A percentile compares a stretch with the other conserved stretches of the same genome.
Evolutionary conservation across 2,888 invertebrate genomes (phyloP).

Genomic region (Brassicogethes aeneus): DNA sequence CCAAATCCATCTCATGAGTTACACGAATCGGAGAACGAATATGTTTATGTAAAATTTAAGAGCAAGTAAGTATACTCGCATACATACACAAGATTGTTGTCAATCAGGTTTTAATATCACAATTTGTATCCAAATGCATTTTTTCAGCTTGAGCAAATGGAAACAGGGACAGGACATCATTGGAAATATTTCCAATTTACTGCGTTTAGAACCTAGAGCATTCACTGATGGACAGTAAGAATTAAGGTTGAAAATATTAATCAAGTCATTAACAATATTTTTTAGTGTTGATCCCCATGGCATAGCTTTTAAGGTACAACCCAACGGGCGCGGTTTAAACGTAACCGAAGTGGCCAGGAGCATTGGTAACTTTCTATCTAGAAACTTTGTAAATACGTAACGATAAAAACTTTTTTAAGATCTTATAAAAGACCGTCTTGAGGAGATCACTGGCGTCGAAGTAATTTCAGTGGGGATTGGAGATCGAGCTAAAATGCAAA

Average conservation of each 20-base stretch:
- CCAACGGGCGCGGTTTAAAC: constrained; percentile 55
- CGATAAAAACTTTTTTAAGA: constrained; percentile 37
- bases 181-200: constrained; percentile 56
- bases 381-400: constrained; percentile 29
- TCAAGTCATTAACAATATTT: constrained; percentile 18
- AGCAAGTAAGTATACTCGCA: constrained; percentile 54
- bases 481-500: constrained; percentile 59
- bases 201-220: constrained; percentile 54
- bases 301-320: constrained; percentile 66
- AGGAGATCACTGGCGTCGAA: constrained; percentile 56
- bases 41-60: constrained; percentile 69
- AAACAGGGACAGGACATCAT: constrained; percentile 65
- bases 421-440: constrained; percentile 57
- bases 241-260: constrained; percentile 2
- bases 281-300: constrained; percentile 65
- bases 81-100: neutral
- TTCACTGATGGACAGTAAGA: constrained; percentile 57
- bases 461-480: constrained; percentile 69
- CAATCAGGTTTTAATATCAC: constrained; percentile 1
- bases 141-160: too few species aligned
- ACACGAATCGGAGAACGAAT: constrained; percentile 57
- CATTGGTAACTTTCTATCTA: constrained; percentile 47
- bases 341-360: constrained; percentile 56
- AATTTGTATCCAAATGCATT: too few species aligned
- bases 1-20: constrained; percentile 29